Base-by-base conservation (phyloP, 2,113 vertebrate species). In the Noturus placidus region DNA sequence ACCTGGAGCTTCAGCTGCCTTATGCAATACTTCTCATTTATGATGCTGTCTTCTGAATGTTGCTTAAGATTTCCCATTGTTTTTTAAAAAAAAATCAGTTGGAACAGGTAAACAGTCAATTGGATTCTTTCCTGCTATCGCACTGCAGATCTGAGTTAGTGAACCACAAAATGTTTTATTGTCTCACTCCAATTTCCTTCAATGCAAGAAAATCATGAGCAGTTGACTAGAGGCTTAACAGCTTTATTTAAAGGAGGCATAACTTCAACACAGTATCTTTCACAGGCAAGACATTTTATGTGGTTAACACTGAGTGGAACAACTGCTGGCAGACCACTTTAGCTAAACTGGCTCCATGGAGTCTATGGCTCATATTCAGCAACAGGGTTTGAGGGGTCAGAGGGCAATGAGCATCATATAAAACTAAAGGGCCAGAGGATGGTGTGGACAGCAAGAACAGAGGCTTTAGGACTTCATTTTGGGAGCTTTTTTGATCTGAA, bases 291-390 rank as follows among this genome's bases (percentile, higher is more conserved):
- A 61, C n/a, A 6, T 19, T 52, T 63, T 33, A 72, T 59, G 14
- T 46, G 52, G 52, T 42, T 30, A 70, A 46, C 22, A 81, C 27
- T 59, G 63, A 72, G 22, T 30, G 10, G 65, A 82, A 33, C 52
- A 74, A 59, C 80, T 83, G 86, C 77, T 86, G 85, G 61, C 46
- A 70, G 85, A 81, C 30, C 50, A 38, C 61, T 81, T 86, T 83
- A 61, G 67, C 20, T 33, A 74, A 20, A 63, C 54, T 2, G 79
- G 86, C 86, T 76, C 80, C 80, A 63, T 50, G 27, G 69, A 52
- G 80, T 87, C 79, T 59, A 52, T 76, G 81, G 59, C 85, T 86
- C 76, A 80, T 74, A 82, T 74, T 74, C 38, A 33, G 67, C 27
- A 61, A 63, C 20, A 63, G 56, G 19, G 54, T 72, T 76, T 52